Evolutionary conservation across 2,113 vertebrate species (phyloP), one percentile per base, ranked within the genome.

Genomic region (Eretmochelys imbricata): DNA sequence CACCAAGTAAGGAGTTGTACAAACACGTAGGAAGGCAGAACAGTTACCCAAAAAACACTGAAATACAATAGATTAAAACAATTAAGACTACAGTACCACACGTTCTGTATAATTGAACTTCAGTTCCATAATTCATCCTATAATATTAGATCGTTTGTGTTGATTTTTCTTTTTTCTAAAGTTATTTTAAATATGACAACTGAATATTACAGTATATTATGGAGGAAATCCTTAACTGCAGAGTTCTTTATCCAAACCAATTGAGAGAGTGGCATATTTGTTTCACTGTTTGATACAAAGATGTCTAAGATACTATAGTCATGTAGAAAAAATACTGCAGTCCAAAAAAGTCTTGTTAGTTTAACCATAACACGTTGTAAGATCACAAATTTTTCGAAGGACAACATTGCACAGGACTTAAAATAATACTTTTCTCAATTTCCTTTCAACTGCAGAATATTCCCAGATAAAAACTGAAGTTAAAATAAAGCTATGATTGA

Each of bases 221-320:
- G 54, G 84, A 72, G 65, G 35, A 96, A 94, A 92, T 65, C 57
- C 94, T 57, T 89, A 62, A 69, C 94, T 80, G 93, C 51, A 89
- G 57, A 35, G 54, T 93, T 75, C 83, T 49, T 87, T 65, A 79
- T 81, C 25, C 53, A 90, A 94, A 80, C 25, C 59, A 93, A 55
- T 11, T 48, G 27, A 72, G 35, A 87, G 8, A 42, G 7, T 13
- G 5, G 84, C 2, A 3, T 42, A 3, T 86, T 95, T 97, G 75
- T 85, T 25, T 50, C 82, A 80, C 20, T 87, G 49, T 55, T 87
- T 65, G 65, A 72, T 51, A 79, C 3, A 93, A 81, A n/a, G 76
- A 57, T n/a, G 24, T 81, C 46, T 93, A 25, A 92, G 82, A 0
- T 0, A 0, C 22, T 3, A 0, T 3, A 8, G 2, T 1, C 84